Evolutionary conservation across 2,113 vertebrate species (phyloP).

Genomic region (Isurus oxyrinchus): DNA sequence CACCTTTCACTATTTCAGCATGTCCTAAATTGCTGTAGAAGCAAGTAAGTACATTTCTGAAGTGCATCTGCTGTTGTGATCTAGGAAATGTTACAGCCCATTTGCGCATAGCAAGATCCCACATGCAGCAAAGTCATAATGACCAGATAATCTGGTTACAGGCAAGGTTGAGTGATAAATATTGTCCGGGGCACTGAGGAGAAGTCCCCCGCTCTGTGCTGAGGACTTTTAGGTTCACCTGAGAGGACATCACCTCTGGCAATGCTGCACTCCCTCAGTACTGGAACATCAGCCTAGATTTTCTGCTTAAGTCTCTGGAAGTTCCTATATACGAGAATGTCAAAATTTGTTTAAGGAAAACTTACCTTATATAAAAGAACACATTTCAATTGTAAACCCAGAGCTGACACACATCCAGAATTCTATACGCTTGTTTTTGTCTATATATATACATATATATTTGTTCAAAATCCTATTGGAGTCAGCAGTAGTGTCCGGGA

Average conservation of each 20-base stretch:
- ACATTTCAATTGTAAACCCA: neutral
- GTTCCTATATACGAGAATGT: neutral
- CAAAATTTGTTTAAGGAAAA: neutral
- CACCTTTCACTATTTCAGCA: neutral
- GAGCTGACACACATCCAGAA: neutral
- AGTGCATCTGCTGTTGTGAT: neutral
- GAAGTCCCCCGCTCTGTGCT: neutral
- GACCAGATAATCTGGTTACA: too few relatives aligned
- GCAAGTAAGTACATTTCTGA: neutral
- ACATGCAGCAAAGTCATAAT: neutral
- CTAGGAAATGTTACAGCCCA: neutral
- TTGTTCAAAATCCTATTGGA: neutral
- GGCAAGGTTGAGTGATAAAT: neutral
- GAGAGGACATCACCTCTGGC: neutral
- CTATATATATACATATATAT: neutral
- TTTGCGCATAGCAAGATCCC: neutral
- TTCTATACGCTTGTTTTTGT: neutral
- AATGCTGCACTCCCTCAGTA: neutral
- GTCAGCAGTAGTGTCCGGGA: neutral
- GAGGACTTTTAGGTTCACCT: neutral
- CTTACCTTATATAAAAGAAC: neutral
- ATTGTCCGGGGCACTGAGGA: neutral
- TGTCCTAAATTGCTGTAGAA: neutral
- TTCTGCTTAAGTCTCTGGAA: neutral
- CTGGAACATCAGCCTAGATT: neutral